These are phyloP conservation scores for Lepidocolaptes lacrymiger DNA, from an alignment of 2,797 vertebrate species.

Conservation along the genomic window DNA sequence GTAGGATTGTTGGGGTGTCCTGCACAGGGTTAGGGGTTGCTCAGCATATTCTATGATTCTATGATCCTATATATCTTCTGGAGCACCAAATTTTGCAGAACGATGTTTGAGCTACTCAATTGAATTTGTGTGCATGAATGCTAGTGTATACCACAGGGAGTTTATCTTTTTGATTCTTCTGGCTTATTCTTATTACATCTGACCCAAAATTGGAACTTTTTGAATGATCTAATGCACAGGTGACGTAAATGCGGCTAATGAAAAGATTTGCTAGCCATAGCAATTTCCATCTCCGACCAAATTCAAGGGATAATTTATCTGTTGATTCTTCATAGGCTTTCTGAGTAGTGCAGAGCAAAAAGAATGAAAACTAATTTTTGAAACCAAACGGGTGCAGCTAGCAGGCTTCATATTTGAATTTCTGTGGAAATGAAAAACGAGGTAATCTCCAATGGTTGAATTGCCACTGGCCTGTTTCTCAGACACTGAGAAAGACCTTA, in stretches of 20 bases:
- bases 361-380: not conserved
- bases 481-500: not conserved
- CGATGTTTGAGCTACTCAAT: not conserved
- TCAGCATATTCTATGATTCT: not conserved
- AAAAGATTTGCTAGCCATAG: not conserved
- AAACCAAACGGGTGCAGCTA: not conserved
- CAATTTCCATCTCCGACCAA: not conserved
- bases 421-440: not conserved
- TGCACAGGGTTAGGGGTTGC: not conserved
- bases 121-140: not conserved
- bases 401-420: not conserved
- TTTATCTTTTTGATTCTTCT: not conserved
- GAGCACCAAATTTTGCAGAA: not conserved
- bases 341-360: not conserved
- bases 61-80: not conserved
- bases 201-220: not conserved
- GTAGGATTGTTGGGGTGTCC: not conserved
- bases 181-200: not conserved
- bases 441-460: not conserved
- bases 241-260: not conserved
- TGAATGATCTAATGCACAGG: not conserved
- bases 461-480: not conserved
- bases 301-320: not conserved
- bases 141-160: not conserved
- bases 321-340: not conserved